Conservation (phyloP, 2,113 vertebrate species). For the Asarcornis scutulata region DNA sequence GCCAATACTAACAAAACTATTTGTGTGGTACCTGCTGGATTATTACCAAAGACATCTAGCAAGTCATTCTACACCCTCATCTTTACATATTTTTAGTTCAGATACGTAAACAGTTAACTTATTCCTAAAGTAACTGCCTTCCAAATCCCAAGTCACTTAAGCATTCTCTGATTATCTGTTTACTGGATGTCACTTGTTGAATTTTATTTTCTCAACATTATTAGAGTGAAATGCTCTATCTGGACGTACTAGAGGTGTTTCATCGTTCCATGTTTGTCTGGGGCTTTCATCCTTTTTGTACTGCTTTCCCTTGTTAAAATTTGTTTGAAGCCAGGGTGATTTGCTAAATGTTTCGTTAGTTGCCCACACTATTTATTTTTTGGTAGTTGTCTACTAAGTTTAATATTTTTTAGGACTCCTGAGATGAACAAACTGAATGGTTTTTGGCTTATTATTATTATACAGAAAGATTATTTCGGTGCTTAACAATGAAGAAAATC, state of each 20-base stretch:
- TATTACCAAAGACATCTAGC: conserved; percentile 67
- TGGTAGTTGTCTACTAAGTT: conserved; percentile 3
- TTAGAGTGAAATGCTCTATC: neutral
- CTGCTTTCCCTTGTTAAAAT: conserved; percentile 38
- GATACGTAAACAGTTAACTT: conserved; percentile 65
- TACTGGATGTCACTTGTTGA: neutral
- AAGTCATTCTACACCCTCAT: conserved; percentile 69
- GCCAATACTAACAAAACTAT: conserved; percentile 56
- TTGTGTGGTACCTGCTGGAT: conserved; percentile 64
- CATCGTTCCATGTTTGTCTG: neutral
- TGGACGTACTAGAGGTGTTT: neutral
- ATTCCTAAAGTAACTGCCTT: conserved; percentile 53
- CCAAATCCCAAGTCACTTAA: conserved; percentile 10
- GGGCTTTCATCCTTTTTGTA: neutral
- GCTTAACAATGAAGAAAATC: neutral
- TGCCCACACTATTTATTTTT: neutral
- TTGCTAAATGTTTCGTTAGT: conserved; percentile 50
- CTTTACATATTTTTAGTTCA: conserved; percentile 66
- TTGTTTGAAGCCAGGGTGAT: conserved; percentile 26
- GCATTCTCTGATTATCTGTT: conserved; percentile 21
- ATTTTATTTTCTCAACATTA: conserved; percentile 30
- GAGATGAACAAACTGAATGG: neutral
- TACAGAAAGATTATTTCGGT: neutral
- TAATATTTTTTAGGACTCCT: neutral
- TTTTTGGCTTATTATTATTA: neutral